A percentile compares a stretch with the other conserved stretches of the same genome.
Evolutionary conservation across 1,140 invertebrate species (phyloP).

Genomic region (Oryzaephilus surinamensis): DNA sequence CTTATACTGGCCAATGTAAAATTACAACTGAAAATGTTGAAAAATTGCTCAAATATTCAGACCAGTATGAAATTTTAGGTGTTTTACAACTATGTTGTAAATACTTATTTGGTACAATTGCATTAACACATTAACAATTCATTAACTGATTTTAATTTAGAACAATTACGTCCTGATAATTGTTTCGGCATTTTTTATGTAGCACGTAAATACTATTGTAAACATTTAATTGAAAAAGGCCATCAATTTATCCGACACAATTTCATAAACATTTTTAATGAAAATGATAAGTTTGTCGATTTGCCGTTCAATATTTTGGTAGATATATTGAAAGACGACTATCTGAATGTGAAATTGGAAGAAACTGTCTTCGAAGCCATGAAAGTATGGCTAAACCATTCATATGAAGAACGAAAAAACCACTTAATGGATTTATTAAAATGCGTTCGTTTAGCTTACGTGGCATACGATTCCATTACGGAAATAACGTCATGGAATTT

Average conservation of each 20-base stretch:
- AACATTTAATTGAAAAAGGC: conserved; percentile 42
- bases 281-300: conserved; percentile 44
- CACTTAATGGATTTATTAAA: conserved; percentile 48
- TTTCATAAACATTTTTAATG: conserved; percentile 40
- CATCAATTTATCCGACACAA: conserved; percentile 43
- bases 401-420: conserved; percentile 38
- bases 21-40: conserved; percentile 51
- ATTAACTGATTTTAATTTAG: conserved; percentile 8
- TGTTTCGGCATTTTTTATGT: conserved; percentile 54
- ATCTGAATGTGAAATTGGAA: conserved; percentile 55
- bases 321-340: conserved; percentile 47
- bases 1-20: conserved; percentile 50
- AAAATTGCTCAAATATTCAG: conserved; percentile 45
- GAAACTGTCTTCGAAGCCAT: conserved; percentile 57
- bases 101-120: conserved; percentile 35
- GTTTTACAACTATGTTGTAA: conserved; percentile 55
- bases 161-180: conserved; percentile 37
- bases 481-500: no score
- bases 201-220: conserved; percentile 56
- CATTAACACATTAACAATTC: neutral
- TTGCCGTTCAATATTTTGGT: conserved; percentile 43
- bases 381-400: conserved; percentile 48
- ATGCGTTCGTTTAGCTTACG: conserved; percentile 54
- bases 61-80: conserved; percentile 52
- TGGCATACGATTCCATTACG: no score